A percentile compares a stretch with the other conserved stretches of the same genome.
Evolutionary conservation across 2,888 invertebrate genomes (phyloP).

Genomic region (Phyllotreta striolata): DNA sequence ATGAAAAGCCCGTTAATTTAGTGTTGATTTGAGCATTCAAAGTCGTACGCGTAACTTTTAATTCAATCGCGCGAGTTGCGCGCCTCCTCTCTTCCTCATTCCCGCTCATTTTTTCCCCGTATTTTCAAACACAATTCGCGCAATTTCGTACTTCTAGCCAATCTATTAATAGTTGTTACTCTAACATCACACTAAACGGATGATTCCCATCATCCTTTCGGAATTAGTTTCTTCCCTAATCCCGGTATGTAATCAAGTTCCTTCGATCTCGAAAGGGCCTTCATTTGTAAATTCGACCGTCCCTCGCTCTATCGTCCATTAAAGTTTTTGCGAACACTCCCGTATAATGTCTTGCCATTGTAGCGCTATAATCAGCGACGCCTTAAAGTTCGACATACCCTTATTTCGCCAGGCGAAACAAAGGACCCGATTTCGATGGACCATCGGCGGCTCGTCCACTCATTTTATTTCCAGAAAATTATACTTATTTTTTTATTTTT

Average conservation of each 20-base stretch:
- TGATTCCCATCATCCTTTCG: conserved; percentile 10
- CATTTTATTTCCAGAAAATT: background rate
- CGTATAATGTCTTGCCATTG: conserved; percentile 50
- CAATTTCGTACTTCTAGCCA: background rate
- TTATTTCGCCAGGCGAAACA: conserved; percentile 56
- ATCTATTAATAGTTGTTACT: no score
- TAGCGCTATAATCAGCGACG: conserved; percentile 49
- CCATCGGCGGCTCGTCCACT: conserved; percentile 3
- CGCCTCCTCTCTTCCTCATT: conserved; percentile 6
- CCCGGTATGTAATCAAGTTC: conserved; percentile 26
- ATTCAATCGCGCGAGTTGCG: conserved; percentile 49
- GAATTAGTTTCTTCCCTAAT: conserved; percentile 26
- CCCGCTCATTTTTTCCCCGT: background rate
- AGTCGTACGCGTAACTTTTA: conserved; percentile 54
- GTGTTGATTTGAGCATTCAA: conserved; percentile 58
- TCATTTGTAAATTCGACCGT: conserved; percentile 29
- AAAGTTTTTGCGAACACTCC: conserved; percentile 33
- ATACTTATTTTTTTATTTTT: no score
- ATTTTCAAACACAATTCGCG: background rate
- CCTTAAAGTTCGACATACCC: conserved; percentile 50
- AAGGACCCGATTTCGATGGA: conserved; percentile 48
- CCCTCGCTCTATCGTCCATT: conserved; percentile 13
- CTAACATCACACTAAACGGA: no score
- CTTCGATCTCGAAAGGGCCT: conserved; percentile 23
- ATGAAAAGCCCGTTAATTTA: conserved; percentile 55